A percentile compares a stretch with the other conserved stretches of the same genome.
These are phyloP conservation scores for Phalloptychus januarius DNA, from an alignment of 2,797 vertebrate genomes.

Conservation along the genomic window DNA sequence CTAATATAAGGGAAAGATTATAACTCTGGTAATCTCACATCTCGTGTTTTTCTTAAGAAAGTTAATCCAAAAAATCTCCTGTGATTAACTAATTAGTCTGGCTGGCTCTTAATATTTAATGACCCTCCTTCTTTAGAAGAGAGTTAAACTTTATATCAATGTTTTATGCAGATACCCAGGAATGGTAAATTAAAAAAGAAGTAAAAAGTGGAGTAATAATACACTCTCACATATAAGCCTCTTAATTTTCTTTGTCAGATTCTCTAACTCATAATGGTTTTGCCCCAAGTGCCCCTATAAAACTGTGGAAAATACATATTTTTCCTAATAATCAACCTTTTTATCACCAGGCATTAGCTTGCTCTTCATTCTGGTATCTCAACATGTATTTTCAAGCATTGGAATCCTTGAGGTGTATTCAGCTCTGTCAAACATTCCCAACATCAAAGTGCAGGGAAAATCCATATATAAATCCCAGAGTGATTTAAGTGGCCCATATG, in stretches of 20 bases:
- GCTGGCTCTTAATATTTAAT: neutral
- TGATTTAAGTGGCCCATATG: neutral
- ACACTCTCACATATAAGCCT: neutral
- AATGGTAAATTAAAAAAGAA: neutral
- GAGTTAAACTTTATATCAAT: neutral
- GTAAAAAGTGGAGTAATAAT: neutral
- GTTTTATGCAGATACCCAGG: neutral
- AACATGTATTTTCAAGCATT: conserved; percentile 25
- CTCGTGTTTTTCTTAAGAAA: too few species aligned
- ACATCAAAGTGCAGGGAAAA: conserved; percentile 14
- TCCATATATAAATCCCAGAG: conserved; percentile 6
- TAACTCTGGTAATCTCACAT: neutral
- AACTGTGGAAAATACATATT: neutral
- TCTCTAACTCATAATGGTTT: neutral
- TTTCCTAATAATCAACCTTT: neutral
- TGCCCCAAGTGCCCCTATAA: too few species aligned
- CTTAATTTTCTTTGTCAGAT: neutral
- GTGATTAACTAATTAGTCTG: neutral
- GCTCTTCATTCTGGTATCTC: conserved; percentile 16
- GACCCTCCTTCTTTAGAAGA: neutral
- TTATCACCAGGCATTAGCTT: neutral
- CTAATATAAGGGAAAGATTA: neutral
- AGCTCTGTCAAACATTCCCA: conserved; percentile 16
- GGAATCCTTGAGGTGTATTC: conserved; percentile 5
- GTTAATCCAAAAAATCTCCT: neutral